Conservation (phyloP, 2,888 invertebrate genomes). For the Linnaemya tessellans region DNA sequence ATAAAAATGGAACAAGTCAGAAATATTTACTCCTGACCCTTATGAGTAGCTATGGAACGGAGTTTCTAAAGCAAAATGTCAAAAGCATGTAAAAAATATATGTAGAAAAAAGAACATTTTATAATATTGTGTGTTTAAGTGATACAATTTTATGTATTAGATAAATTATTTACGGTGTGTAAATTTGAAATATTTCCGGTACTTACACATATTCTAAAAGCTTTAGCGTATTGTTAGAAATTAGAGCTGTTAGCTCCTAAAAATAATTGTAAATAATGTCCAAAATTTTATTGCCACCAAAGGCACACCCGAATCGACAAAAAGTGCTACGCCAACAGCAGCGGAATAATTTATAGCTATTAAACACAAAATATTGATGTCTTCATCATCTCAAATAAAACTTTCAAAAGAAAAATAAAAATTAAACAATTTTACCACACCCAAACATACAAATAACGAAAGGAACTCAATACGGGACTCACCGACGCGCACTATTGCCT, state of each 20-base stretch:
- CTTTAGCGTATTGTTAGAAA: neutral
- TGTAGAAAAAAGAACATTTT: neutral
- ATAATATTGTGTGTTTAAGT: constrained; percentile 2
- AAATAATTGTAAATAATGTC: constrained; percentile 74
- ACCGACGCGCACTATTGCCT: constrained; percentile 71
- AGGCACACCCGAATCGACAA: constrained; percentile 55
- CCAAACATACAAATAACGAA: constrained; percentile 40
- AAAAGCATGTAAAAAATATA: neutral
- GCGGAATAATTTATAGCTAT: constrained; percentile 40
- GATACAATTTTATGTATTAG: neutral
- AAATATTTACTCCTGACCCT: neutral
- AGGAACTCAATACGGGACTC: constrained; percentile 41
- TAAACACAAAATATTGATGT: constrained; percentile 61
- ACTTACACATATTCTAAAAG: neutral
- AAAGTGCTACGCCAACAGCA: constrained; percentile 51
- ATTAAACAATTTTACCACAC: constrained; percentile 44
- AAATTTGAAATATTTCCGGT: neutral
- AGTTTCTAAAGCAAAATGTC: neutral
- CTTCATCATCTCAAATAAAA: constrained; percentile 64
- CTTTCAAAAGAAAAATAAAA: constrained; percentile 57
- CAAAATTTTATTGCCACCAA: constrained; percentile 77
- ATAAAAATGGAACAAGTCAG: neutral
- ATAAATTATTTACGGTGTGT: neutral
- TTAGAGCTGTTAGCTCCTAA: neutral
- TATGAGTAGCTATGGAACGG: neutral